A percentile compares a stretch with the other conserved stretches of the same genome.
Evolutionary conservation across 1,140 invertebrate species (phyloP).

Genomic region (Globodera rostochiensis): DNA sequence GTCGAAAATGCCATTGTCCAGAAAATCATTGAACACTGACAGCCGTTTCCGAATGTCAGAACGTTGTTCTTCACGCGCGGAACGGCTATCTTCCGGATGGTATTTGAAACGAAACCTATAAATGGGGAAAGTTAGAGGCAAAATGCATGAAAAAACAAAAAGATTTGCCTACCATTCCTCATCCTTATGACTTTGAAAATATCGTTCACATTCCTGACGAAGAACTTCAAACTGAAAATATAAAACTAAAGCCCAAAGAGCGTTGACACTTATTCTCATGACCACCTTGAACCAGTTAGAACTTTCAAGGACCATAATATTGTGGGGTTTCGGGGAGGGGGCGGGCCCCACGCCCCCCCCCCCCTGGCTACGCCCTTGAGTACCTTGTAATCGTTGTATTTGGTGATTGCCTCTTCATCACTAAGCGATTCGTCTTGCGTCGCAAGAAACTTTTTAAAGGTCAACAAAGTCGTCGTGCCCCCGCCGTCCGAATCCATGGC

Average conservation of each 20-base stretch:
- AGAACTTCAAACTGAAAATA: constrained; percentile 78
- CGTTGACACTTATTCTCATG: too few relatives aligned
- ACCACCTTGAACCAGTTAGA: too few relatives aligned
- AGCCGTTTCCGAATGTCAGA: constrained; percentile 83
- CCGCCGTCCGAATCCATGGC: constrained; percentile 14
- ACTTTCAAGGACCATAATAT: too few relatives aligned
- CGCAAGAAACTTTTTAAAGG: constrained; percentile 92
- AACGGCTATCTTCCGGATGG: constrained; percentile 91
- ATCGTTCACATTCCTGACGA: constrained; percentile 93
- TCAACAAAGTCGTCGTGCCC: constrained; percentile 71
- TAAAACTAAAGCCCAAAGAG: too few relatives aligned
- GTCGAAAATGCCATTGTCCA: constrained; percentile 76
- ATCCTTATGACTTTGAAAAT: constrained; percentile 97
- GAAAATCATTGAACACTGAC: constrained; percentile 84
- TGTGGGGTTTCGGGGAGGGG: too few relatives aligned
- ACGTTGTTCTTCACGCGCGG: constrained; percentile 83
- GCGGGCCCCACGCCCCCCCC: too few relatives aligned
- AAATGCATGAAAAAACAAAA: background rate
- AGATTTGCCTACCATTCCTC: constrained; percentile 87
- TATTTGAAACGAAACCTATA: constrained; percentile 98
- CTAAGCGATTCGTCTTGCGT: constrained; percentile 93
- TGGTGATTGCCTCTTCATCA: constrained; percentile 86
- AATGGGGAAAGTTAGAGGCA: constrained; percentile 9
- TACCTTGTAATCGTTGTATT: constrained; percentile 87
- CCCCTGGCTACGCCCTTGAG: too few relatives aligned